Evolutionary conservation across 2,113 vertebrate species (phyloP).

Genomic region (Boulengeromyrus knoepffleri): DNA sequence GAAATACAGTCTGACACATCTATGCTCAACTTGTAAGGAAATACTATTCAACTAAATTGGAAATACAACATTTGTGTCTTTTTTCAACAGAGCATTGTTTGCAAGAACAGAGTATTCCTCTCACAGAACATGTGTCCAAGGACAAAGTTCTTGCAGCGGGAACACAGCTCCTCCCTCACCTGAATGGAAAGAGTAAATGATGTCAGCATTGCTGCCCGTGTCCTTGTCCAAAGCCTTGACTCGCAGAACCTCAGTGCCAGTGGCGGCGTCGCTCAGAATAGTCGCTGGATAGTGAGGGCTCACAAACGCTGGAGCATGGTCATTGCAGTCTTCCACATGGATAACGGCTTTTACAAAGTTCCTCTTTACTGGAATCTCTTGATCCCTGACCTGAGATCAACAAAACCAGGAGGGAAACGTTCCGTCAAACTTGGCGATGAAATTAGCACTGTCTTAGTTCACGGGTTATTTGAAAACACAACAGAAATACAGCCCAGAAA

Average conservation of each 20-base stretch:
- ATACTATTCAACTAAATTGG: neutral
- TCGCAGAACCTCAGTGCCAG: slow-evolving; percentile 70
- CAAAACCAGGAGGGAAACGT: neutral
- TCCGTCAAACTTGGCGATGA: neutral
- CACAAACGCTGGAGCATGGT: slow-evolving; percentile 76
- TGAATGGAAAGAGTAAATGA: slow-evolving; percentile 80
- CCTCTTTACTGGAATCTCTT: slow-evolving; percentile 85
- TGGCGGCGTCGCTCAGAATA: slow-evolving; percentile 56
- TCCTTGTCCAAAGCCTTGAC: slow-evolving; percentile 82
- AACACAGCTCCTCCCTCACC: slow-evolving; percentile 51
- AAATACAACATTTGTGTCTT: neutral
- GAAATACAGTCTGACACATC: neutral
- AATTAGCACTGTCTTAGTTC: neutral
- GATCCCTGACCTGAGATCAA: slow-evolving; percentile 77
- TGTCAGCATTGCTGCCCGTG: slow-evolving; percentile 74
- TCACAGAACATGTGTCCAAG: neutral
- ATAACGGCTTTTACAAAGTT: slow-evolving; percentile 80
- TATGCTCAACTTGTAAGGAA: neutral
- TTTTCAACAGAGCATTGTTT: neutral
- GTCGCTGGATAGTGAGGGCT: slow-evolving; percentile 66
- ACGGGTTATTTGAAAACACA: neutral
- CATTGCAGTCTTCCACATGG: slow-evolving; percentile 75
- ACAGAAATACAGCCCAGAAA: no score
- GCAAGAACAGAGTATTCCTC: neutral
- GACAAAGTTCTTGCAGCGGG: neutral